Base-by-base conservation (phyloP, 2,888 invertebrate species). In the Drosophila lutescens region DNA sequence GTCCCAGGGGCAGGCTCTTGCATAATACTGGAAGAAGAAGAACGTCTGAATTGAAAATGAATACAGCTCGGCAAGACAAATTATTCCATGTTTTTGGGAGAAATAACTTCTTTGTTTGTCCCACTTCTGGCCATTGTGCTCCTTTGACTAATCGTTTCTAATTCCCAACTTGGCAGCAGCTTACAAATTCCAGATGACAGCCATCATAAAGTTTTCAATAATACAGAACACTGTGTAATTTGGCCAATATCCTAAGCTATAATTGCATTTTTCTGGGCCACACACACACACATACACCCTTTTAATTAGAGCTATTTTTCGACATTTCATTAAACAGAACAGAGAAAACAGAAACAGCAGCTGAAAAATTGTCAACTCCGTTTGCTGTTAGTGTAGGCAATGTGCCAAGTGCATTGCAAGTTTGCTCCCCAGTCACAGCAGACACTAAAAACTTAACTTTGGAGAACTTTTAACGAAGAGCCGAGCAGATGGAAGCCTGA, bases 261-360 rank as follows among this genome's bases (percentile, higher is more conserved):
- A 74, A 74, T 74, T 74, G 75, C 54, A 51, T 51, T 67, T 57
- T 49, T 51, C 17, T 30, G 1, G 20, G 7, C 20, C 76, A 78
- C 72, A 78, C 26, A 26, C 26, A 26, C 26, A 26, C 2, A 1
- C 26, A 74, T 69, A 6, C 26, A 74, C 71, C 65, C 59, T 85
- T 85, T 85, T 85, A 85, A 85, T 85, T 87, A 85, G 87, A 85
- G 80, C 80, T 70, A 85, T 87, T 87, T 84, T 80, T 62, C 60
- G 50, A 76, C 77, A 81, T 77, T 79, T 67, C 72, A 72, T 74
- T 57, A 68, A 76, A 66, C 32, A 38, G 36, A 43, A 47, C 47
- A 32, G 8, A 17, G 34, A 43, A 47, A 55, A 32, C 12, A 17
- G 34, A 12, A 34, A 34, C 34, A 34, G 34, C 12, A 34, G 34